phyloP scores from a whole-genome alignment of 2,113 vertebrate species.

The Salvator merianae region DNA sequence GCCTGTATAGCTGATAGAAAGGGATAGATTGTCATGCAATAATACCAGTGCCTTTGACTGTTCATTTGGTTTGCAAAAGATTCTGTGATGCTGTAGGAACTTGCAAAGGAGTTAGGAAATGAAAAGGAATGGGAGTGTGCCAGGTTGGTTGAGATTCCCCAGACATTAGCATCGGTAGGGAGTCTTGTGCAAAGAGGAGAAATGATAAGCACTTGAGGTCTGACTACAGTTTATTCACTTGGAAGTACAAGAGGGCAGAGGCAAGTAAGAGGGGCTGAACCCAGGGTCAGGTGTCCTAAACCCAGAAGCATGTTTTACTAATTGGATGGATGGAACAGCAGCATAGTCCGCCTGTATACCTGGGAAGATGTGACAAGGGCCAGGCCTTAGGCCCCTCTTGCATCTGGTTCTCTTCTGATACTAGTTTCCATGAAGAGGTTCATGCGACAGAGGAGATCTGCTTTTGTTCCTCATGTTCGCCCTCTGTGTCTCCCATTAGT shows the following conservation, averaged over 20 bases:
- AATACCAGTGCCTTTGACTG: conserved; percentile 20
- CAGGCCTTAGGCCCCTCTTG: conserved; percentile 63
- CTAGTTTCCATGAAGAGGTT: conserved; percentile 57
- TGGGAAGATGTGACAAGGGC: conserved; percentile 56
- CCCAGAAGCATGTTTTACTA: conserved; percentile 61
- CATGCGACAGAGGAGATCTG: conserved; percentile 98
- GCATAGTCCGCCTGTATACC: conserved; percentile 59
- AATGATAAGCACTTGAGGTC: conserved; percentile 63
- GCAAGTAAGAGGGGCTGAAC: conserved; percentile 53
- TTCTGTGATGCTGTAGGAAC: background rate
- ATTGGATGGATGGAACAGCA: conserved; percentile 60
- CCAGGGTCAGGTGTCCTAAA: conserved; percentile 53
- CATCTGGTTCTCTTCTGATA: conserved; percentile 57
- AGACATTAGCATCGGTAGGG: conserved; percentile 37
- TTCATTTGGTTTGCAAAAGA: conserved; percentile 32
- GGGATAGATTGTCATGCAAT: conserved; percentile 20
- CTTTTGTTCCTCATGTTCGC: conserved; percentile 91
- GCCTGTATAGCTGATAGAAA: conserved; percentile 16
- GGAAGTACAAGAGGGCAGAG: conserved; percentile 56
- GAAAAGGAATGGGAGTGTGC: conserved; percentile 25
- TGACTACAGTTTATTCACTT: conserved; percentile 71
- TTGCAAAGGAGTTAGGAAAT: background rate
- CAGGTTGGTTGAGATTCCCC: conserved; percentile 45
- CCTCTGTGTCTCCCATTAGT: conserved; percentile 93
- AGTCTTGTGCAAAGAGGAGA: conserved; percentile 63